Conservation (phyloP, 2,113 vertebrate genomes). For the Oceanodroma tethys region DNA sequence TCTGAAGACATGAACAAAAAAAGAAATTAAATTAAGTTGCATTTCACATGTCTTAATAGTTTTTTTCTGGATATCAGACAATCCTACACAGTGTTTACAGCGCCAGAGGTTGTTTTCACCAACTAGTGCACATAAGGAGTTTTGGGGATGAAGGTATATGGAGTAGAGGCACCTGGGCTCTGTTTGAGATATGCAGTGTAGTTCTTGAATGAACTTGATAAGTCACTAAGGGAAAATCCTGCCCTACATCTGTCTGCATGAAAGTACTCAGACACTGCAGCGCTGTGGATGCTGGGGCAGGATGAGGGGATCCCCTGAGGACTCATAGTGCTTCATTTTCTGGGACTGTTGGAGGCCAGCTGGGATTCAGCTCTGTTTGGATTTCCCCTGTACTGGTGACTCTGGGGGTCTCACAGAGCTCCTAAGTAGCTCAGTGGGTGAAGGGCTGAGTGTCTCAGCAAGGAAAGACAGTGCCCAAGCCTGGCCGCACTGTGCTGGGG, state of each 20-base stretch:
- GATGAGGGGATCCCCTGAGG: neutral
- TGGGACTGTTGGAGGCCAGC: neutral
- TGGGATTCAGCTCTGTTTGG: neutral
- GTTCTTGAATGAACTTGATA: neutral
- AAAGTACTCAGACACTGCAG: neutral
- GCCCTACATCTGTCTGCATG: neutral
- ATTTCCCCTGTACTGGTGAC: neutral
- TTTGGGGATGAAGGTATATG: neutral
- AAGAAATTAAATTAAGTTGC: neutral
- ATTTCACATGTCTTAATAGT: neutral
- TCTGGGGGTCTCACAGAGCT: neutral
- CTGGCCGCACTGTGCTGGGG: neutral
- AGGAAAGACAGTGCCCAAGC: fast-evolving
- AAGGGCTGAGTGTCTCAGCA: neutral
- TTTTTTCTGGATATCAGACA: neutral
- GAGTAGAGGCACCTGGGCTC: neutral
- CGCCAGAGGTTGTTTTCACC: neutral
- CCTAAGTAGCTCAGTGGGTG: neutral
- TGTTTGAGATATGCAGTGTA: neutral
- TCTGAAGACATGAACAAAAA: neutral
- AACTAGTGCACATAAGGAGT: neutral
- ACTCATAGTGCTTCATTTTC: neutral
- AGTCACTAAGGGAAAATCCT: constrained; percentile 1
- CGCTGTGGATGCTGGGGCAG: neutral
- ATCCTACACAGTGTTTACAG: neutral